phyloP scores from a whole-genome alignment of 2,797 vertebrate genomes.

The Acanthopagrus latus region DNA sequence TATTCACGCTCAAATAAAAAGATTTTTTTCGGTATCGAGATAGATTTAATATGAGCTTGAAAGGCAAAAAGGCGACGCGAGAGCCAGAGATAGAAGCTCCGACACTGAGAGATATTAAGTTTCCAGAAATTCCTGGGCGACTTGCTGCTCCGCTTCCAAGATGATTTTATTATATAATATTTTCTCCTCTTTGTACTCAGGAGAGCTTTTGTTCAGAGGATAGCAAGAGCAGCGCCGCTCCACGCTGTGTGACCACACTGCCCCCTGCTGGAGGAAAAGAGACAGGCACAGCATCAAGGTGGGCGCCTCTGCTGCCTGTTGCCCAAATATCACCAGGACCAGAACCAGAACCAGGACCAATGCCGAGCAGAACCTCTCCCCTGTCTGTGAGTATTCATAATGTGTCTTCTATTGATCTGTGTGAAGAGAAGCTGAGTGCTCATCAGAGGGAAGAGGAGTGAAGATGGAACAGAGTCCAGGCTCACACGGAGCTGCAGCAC shows the following conservation, averaged over 20 bases:
- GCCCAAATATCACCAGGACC: constrained; percentile 10
- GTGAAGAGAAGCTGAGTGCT: neutral
- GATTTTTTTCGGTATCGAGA: constrained; percentile 36
- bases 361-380: too few relatives aligned
- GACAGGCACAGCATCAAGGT: neutral
- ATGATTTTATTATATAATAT: constrained; percentile 77
- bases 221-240: constrained; percentile 8
- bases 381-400: too few relatives aligned
- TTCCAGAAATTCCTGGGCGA: constrained; percentile 71
- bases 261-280: constrained; percentile 61
- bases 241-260: constrained; percentile 65
- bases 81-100: constrained; percentile 47
- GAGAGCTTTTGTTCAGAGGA: constrained; percentile 52
- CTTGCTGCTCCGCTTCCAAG: constrained; percentile 60
- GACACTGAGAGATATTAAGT: constrained; percentile 66
- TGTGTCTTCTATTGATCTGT: neutral
- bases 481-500: neutral
- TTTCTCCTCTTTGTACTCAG: constrained; percentile 59
- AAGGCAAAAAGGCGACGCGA: constrained; percentile 44
- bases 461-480: neutral
- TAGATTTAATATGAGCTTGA: constrained; percentile 54
- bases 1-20: constrained; percentile 49
- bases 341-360: too few relatives aligned
- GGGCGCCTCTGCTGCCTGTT: neutral
- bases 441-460: neutral